Evolutionary conservation across 2,113 vertebrate species (phyloP), one percentile per base, ranked within the genome.

Genomic region (Lophius piscatorius): DNA sequence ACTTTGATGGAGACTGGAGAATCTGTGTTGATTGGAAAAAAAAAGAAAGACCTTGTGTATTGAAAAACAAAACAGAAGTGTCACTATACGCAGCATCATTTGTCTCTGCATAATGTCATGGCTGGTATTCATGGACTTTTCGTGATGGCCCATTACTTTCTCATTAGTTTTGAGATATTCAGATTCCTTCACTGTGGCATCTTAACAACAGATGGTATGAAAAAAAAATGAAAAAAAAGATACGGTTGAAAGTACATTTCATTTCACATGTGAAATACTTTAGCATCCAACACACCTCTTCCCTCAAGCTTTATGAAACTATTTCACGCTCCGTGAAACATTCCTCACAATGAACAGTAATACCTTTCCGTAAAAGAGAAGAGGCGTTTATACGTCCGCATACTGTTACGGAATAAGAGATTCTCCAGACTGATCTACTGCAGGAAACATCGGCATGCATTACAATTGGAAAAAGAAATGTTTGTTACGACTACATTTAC

Each of bases 81-180:
- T 65, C 65, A 21, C 42, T 21, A n/a, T 6, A 40, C 28, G 47
- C 54, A 4, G 48, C 65, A 73, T 78, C 72, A 68, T 86, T 84
- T 80, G 55, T 65, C 45, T 60, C 40, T 46, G 13, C 34, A 13
- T 81, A 82, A 85, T 77, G 79, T 66, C 76, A 63, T 70, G 45
- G 72, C 73, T 73, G 47, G 35, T 26, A 56, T 75, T 77, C 68
- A 55, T 64, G 63, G 74, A 52, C 77, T 72, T 78, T 76, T 70
- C 47, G 80, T n/a, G 54, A 76, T 29, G 76, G 75, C 36, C 58
- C 87, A 89, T 87, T 87, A 76, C 61, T 82, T 86, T 89, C 74
- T 81, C 79, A 83, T 89, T 84, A 84, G 76, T 60, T 84, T 40
- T 65, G 52, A 64, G 70, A 70, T 73, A 85, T 81, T 76, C 63